Evolutionary conservation across 2,888 invertebrate species (phyloP).

Genomic region (Drosophila prolongata): DNA sequence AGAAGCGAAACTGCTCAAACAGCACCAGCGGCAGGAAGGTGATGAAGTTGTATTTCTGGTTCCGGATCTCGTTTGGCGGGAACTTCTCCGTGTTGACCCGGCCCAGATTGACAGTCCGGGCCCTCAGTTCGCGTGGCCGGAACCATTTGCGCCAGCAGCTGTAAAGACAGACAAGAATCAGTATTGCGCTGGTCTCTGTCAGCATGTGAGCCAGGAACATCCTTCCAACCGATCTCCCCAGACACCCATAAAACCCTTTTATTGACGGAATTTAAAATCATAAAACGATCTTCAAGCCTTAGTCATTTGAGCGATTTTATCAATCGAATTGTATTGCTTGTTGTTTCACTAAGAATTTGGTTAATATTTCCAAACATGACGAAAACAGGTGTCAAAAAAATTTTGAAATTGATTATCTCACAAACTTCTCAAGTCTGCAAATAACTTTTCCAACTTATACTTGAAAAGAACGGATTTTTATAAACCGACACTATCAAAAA

Average conservation of each 20-base stretch:
- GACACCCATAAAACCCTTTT: slow-evolving; percentile 8
- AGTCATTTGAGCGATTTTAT: not conserved
- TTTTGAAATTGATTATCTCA: too few relatives aligned
- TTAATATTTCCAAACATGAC: not conserved
- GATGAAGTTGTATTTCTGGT: slow-evolving; percentile 98
- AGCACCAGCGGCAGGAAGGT: slow-evolving; percentile 96
- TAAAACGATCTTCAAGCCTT: slow-evolving; percentile 1
- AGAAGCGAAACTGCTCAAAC: slow-evolving; percentile 99
- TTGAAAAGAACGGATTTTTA: too few relatives aligned
- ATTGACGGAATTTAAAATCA: not conserved
- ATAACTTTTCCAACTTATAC: too few relatives aligned
- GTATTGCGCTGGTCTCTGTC: slow-evolving; percentile 9
- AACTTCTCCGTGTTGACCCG: slow-evolving; percentile 92
- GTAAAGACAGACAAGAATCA: slow-evolving; percentile 70
- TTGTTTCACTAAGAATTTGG: slow-evolving; percentile 27
- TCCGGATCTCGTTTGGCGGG: slow-evolving; percentile 97
- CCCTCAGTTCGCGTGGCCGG: slow-evolving; percentile 89
- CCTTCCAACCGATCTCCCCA: not conserved
- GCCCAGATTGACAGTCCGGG: slow-evolving; percentile 92
- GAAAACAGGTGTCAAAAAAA: not conserved
- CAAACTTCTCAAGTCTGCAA: too few relatives aligned
- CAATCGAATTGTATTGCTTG: slow-evolving; percentile 1
- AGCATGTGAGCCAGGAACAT: slow-evolving; percentile 18
- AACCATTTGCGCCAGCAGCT: slow-evolving; percentile 92
- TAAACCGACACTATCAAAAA: too few relatives aligned